phyloP scores from a whole-genome alignment of 2,888 invertebrate species.

The Auanema sp. region DNA sequence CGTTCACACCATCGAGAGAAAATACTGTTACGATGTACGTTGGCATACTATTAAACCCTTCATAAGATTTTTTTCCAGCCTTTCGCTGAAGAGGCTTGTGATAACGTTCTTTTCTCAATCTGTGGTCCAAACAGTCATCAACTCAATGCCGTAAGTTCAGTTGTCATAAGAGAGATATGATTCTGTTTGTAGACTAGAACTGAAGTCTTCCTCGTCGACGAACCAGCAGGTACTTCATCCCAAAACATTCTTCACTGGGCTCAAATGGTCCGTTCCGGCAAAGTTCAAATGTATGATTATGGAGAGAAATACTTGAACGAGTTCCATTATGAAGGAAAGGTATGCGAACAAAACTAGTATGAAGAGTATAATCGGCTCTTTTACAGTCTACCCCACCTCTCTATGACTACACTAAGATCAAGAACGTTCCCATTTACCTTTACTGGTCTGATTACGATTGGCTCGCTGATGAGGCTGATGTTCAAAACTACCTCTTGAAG shows the following conservation, averaged over 20 bases:
- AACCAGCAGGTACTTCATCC: conserved; percentile 12
- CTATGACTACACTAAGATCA: conserved; percentile 10
- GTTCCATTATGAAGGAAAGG: conserved; percentile 10
- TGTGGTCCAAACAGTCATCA: conserved; percentile 12
- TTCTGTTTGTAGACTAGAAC: conserved; percentile 6
- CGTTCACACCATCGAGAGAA: conserved; percentile 6
- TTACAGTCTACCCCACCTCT: conserved; percentile 12
- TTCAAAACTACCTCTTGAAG: conserved; percentile 8
- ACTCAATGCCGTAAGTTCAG: conserved; percentile 2
- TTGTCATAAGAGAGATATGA: background rate
- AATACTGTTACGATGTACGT: conserved; percentile 20
- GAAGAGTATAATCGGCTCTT: too few species aligned
- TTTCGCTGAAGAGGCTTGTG: conserved; percentile 3
- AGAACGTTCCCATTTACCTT: conserved; percentile 14
- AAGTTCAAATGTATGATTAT: conserved; percentile 20
- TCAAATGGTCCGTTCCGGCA: conserved; percentile 10
- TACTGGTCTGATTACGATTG: conserved; percentile 9
- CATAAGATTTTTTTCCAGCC: background rate
- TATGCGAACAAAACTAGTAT: too few species aligned
- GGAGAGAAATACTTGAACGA: conserved; percentile 12
- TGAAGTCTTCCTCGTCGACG: conserved; percentile 1
- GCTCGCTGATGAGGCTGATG: conserved; percentile 4
- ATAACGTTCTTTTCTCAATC: conserved; percentile 10
- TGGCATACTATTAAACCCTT: background rate
- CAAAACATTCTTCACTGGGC: conserved; percentile 16